Conservation (phyloP, 2,113 vertebrate genomes). For the Microtus richardsoni region DNA sequence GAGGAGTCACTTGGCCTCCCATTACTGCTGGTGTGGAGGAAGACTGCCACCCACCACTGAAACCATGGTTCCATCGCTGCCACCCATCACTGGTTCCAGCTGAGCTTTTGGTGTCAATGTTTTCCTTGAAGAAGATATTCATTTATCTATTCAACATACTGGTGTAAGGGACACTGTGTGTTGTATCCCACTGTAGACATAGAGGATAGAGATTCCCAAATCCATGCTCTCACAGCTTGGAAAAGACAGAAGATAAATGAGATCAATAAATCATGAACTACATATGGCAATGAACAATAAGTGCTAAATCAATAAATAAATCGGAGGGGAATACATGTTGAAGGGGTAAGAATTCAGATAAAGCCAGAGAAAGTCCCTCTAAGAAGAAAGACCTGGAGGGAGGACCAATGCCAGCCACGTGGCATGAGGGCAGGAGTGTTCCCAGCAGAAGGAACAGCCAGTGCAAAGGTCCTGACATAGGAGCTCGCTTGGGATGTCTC, state of each 20-base stretch:
- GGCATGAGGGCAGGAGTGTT: neutral
- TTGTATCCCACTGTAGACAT: neutral
- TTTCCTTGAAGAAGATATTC: neutral
- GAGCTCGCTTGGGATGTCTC: neutral
- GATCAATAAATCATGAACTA: neutral
- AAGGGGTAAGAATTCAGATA: neutral
- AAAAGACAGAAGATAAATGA: neutral
- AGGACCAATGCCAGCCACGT: neutral
- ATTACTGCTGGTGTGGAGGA: neutral
- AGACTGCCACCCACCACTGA: neutral
- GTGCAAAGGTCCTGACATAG: neutral
- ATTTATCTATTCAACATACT: neutral
- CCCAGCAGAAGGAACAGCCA: neutral
- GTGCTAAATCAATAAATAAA: neutral
- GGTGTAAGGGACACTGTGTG: neutral
- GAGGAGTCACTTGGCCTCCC: neutral
- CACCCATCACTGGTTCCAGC: neutral
- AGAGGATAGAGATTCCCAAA: neutral
- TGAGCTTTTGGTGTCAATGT: neutral
- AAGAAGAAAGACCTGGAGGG: neutral
- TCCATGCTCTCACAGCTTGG: neutral
- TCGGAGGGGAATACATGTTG: neutral
- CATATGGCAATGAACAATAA: neutral
- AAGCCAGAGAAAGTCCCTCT: neutral
- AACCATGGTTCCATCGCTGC: neutral